Evolutionary conservation across 2,888 invertebrate species (phyloP).

Genomic region (Erpobdella octoculata): DNA sequence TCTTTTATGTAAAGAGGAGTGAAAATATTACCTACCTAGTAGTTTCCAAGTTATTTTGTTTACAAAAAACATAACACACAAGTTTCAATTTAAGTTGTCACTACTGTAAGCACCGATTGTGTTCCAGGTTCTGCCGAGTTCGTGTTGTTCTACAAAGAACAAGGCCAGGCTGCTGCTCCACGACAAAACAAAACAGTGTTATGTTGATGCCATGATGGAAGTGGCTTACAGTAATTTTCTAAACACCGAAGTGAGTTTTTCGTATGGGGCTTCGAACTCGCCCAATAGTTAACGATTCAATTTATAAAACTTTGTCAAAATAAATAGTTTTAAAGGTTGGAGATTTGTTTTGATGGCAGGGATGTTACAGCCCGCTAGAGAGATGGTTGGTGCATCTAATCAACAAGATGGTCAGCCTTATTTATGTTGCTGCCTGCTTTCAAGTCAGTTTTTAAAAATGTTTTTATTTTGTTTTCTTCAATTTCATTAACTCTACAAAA

Average conservation of each 20-base stretch:
- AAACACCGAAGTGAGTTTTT: constrained; percentile 14
- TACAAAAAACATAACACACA: too few species aligned
- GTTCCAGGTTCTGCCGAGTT: neutral
- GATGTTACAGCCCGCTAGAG: constrained; percentile 5
- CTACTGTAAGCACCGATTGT: too few species aligned
- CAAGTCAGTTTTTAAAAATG: neutral
- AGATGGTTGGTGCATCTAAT: constrained; percentile 20
- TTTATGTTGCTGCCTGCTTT: constrained; percentile 10
- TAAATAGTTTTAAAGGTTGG: too few species aligned
- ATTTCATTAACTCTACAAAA: too few species aligned
- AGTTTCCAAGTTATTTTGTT: too few species aligned
- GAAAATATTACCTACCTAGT: too few species aligned
- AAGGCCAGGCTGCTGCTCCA: neutral
- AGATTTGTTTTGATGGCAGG: neutral
- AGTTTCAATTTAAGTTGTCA: too few species aligned
- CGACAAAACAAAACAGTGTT: constrained; percentile 10
- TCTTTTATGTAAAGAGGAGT: too few species aligned
- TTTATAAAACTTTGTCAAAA: too few species aligned
- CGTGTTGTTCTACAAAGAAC: constrained; percentile 19
- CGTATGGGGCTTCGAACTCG: neutral
- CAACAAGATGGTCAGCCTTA: constrained; percentile 15
- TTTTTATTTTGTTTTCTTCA: neutral
- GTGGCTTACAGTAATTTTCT: constrained; percentile 8
- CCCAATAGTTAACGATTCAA: neutral
- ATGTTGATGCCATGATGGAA: constrained; percentile 6